Evolutionary conservation across 2,797 vertebrate genomes (phyloP), one percentile per base, ranked within the genome.

Genomic region (Bufotes viridis): DNA sequence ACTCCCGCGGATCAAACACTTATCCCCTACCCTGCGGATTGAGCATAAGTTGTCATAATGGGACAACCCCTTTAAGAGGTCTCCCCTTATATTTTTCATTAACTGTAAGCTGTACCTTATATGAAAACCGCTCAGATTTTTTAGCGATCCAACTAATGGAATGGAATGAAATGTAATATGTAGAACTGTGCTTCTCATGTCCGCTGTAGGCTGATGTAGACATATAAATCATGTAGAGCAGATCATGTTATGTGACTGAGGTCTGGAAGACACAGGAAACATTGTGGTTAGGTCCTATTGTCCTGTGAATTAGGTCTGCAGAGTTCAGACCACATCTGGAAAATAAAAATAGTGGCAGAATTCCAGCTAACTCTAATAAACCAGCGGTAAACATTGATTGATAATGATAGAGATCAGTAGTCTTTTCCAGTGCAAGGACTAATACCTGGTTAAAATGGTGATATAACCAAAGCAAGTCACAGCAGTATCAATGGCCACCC

Each of bases 241-340:
- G 42, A 53, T 76, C 14, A 9, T 76, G 22, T 76, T 22, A n/a
- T 76, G 74, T 76, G 74, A 76, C 74, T 53, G 74, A n/a, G 22
- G 12, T 76, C 74, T 76, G 42, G 60, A 57, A 79, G 55, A 79
- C 78, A 79, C 24, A 79, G 78, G 55, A 79, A 79, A 57, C 55
- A 29, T 20, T 60, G 57, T 60, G 78, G 57, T 29, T 79, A 79
- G n/a, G 20, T 79, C 57, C 24, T n/a, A 58, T 29, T 79, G 78
- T 76, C 20, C 55, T 29, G 78, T 29, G 24, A 29, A 18, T 29
- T 58, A 60, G 57, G 15, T 57, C 49, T 24, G 51, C 51, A 55
- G n/a, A 53, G 75, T 57, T 78, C 78, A 79, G 24, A 79, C 55
- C 55, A 79, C 78, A 79, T 58, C 78, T 79, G 24, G 57, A 29